Evolutionary conservation across 2,113 vertebrate genomes (phyloP).

Genomic region (Cyprinus carpio): DNA sequence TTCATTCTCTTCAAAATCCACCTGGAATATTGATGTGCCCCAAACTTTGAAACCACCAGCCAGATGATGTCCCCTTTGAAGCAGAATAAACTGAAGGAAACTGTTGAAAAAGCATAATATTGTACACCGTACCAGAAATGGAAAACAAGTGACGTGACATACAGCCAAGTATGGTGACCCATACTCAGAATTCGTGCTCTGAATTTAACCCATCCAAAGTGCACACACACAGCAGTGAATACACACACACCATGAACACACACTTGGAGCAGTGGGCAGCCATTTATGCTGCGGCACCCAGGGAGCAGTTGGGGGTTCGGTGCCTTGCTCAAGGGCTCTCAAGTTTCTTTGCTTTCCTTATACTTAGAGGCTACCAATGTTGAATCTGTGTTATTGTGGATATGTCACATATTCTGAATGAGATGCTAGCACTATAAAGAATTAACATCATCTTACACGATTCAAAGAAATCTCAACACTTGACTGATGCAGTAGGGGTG

Average conservation of each 20-base stretch:
- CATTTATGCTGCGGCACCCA: too few species aligned
- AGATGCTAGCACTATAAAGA: constrained; percentile 63
- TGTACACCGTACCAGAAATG: constrained; percentile 71
- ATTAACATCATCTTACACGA: constrained; percentile 14
- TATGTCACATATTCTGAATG: constrained; percentile 64
- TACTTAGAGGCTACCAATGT: constrained; percentile 65
- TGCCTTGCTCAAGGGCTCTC: too few species aligned
- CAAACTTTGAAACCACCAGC: not conserved
- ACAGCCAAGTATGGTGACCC: too few species aligned
- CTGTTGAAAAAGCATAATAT: constrained; percentile 69
- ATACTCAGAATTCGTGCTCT: too few species aligned
- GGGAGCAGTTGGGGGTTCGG: too few species aligned
- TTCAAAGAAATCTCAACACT: constrained; percentile 32
- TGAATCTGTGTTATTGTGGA: constrained; percentile 70
- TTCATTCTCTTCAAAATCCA: not conserved
- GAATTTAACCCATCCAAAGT: too few species aligned
- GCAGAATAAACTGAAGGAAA: constrained; percentile 79
- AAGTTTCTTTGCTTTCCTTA: constrained; percentile 64
- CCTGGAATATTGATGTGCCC: not conserved
- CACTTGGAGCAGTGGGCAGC: too few species aligned
- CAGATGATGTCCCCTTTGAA: constrained; percentile 50
- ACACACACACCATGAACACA: too few species aligned
- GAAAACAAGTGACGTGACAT: constrained; percentile 74
- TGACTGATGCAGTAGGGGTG: not conserved
- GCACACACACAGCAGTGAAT: too few species aligned